A percentile compares a stretch with the other conserved stretches of the same genome.
Evolutionary conservation across 2,888 invertebrate species (phyloP).

Genomic region (Meliscaeva auricollis): DNA sequence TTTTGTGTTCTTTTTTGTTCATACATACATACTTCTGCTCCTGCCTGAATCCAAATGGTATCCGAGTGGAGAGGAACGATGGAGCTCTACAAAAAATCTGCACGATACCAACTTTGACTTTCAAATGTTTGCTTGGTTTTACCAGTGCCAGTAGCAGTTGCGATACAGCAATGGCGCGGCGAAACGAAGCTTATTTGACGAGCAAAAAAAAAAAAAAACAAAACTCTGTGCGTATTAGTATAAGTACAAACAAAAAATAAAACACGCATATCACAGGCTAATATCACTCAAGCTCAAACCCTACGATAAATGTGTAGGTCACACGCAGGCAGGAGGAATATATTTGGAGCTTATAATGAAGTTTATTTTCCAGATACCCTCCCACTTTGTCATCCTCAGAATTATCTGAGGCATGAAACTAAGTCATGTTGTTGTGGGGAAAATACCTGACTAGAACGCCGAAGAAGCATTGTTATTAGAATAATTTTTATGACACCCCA

Average conservation of each 20-base stretch:
- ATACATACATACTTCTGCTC: no score
- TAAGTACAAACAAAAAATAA: conserved; percentile 11
- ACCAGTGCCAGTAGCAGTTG: neutral
- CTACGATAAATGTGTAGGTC: conserved; percentile 22
- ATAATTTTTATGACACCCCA: conserved; percentile 21
- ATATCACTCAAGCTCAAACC: conserved; percentile 2
- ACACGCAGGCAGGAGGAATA: neutral
- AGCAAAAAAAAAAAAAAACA: neutral
- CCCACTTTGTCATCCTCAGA: conserved; percentile 3
- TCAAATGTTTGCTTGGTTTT: conserved; percentile 55
- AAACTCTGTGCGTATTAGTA: conserved; percentile 22
- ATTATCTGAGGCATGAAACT: neutral
- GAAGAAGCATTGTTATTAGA: neutral
- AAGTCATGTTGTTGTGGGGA: neutral
- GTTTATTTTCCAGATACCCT: conserved; percentile 16
- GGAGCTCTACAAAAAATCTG: conserved; percentile 47
- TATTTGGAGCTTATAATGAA: conserved; percentile 39
- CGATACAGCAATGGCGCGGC: no score
- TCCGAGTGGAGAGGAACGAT: neutral
- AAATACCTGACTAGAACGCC: neutral
- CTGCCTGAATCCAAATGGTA: neutral
- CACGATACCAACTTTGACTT: conserved; percentile 67
- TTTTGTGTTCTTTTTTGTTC: conserved; percentile 22
- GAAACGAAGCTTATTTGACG: conserved; percentile 35
- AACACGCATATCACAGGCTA: conserved; percentile 48